These are phyloP conservation scores for Pristionchus fissidentatus DNA, from an alignment of 2,888 invertebrate species.

Conservation along the genomic window DNA sequence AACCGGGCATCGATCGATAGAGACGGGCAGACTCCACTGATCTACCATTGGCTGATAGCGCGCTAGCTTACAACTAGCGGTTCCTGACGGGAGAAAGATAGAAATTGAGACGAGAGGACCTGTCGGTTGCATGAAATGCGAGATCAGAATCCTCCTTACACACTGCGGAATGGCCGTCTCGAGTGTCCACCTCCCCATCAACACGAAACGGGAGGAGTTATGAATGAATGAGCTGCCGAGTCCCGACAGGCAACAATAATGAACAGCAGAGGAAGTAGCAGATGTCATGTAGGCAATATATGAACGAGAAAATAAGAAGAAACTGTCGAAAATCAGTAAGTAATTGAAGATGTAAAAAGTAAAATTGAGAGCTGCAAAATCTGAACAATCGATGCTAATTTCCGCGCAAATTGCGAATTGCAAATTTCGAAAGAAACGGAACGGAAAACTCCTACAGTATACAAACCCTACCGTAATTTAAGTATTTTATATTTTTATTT, in stretches of 20 bases:
- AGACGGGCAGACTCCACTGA: too few species aligned
- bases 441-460: not conserved
- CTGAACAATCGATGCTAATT: not conserved
- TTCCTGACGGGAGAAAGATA: not conserved
- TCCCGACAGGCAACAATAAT: slow-evolving; percentile 4
- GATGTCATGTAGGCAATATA: not conserved
- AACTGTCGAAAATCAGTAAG: not conserved
- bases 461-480: not conserved
- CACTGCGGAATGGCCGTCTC: not conserved
- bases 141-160: slow-evolving; percentile 12
- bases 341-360: not conserved
- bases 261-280: not conserved
- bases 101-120: slow-evolving; percentile 42
- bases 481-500: not conserved
- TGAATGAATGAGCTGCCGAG: not conserved
- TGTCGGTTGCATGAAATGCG: not conserved
- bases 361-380: not conserved
- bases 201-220: slow-evolving; percentile 29
- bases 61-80: not conserved
- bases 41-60: not conserved
- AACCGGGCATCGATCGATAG: not conserved
- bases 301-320: not conserved
- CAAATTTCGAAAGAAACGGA: not conserved
- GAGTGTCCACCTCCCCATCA: not conserved
- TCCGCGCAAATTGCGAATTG: not conserved